Evolutionary conservation across 2,113 vertebrate species (phyloP), one percentile per base, ranked within the genome.

Genomic region (Cyphomyrus discorhynchus): DNA sequence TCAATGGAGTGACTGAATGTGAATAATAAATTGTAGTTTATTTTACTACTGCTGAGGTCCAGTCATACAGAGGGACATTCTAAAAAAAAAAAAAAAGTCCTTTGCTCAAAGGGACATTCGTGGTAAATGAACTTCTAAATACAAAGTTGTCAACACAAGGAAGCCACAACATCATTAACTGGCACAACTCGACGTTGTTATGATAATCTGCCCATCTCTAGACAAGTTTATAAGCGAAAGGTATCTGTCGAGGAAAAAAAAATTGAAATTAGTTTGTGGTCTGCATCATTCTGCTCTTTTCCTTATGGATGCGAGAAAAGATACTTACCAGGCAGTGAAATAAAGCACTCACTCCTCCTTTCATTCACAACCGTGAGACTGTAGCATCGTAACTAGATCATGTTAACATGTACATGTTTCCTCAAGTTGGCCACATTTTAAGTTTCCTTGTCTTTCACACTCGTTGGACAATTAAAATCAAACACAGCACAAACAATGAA

Each of bases 401-500:
- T 92, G 45, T 90, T 90, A 45, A 91, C 49, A 31, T 13, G 35
- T 77, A 88, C 53, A 46, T 90, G 89, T 88, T 89, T 90, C 91
- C 91, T 91, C 90, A 92, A 91, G 93, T 91, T 70, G 50, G 91
- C 80, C 84, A 47, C 50, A 82, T 89, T 39, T 88, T 83, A 77
- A 39, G 35, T 70, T 85, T 52, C 53, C 87, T 49, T 86, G 86
- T 66, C 66, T 93, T 93, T 92, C 74, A 93, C 92, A 91, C 94
- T 93, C 93, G 92, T 92, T 92, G 94, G 94, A 95, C 95, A 95
- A 94, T 94, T 95, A 95, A 94, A 95, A 96, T 92, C 94, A 95
- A 96, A 96, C 94, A 91, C 94, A 94, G 95, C 95, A 93, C 93
- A 95, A 95, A 92, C 94, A 93, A 92, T 93, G 91, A 95, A 92